Percentiles rank a stretch among this genome's conserved stretches.
Conservation (phyloP, 1,140 invertebrate species). For the Rhyzopertha dominica region DNA sequence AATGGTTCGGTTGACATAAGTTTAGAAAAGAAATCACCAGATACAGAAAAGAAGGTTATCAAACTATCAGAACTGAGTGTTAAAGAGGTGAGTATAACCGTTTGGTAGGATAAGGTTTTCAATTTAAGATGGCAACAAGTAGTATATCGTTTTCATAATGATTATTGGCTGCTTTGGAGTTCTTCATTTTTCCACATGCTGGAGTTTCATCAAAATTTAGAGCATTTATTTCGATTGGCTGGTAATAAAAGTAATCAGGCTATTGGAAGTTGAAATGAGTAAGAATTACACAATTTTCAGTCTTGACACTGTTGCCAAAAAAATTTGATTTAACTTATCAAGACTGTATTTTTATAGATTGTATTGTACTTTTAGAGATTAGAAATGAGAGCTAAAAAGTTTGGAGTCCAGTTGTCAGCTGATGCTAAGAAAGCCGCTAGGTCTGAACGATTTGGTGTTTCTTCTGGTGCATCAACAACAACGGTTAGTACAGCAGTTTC, state of each 20-base stretch:
- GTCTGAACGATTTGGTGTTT: constrained; percentile 58
- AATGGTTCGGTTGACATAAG: constrained; percentile 10
- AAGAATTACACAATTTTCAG: too few relatives aligned
- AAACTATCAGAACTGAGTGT: constrained; percentile 58
- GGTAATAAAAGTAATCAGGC: too few relatives aligned
- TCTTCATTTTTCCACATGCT: too few relatives aligned
- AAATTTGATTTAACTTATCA: too few relatives aligned
- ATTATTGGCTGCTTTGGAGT: too few relatives aligned
- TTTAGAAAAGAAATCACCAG: constrained; percentile 9
- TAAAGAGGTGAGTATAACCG: constrained; percentile 53
- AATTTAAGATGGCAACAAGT: too few relatives aligned
- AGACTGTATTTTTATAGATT: constrained; percentile 19
- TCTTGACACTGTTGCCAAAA: too few relatives aligned
- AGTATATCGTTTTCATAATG: too few relatives aligned
- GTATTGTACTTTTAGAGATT: constrained; percentile 49
- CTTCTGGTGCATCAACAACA: constrained; percentile 12
- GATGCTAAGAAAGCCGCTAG: constrained; percentile 61
- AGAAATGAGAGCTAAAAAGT: constrained; percentile 74
- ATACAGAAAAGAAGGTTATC: constrained; percentile 50
- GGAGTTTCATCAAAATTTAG: too few relatives aligned
- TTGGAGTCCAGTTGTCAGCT: constrained; percentile 59
- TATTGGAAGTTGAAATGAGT: too few relatives aligned
- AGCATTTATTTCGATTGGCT: too few relatives aligned
- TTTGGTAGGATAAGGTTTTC: too few relatives aligned
- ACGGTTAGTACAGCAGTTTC: constrained; percentile 1